A percentile compares a stretch with the other conserved stretches of the same genome.
These are phyloP conservation scores for Diabrotica undecimpunctata DNA, from an alignment of 1,140 invertebrate species.

Conservation along the genomic window DNA sequence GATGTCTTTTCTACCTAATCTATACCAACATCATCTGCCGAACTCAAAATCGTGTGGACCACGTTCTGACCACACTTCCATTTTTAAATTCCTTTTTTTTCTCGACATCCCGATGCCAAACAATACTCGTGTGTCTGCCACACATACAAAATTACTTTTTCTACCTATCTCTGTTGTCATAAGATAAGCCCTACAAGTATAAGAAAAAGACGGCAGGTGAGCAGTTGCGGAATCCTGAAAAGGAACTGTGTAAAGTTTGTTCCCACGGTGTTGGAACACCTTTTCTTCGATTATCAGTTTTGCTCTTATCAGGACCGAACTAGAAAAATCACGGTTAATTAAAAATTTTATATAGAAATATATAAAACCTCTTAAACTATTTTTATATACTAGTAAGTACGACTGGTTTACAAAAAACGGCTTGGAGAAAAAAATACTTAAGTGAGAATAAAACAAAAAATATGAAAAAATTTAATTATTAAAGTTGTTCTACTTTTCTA, in stretches of 20 bases:
- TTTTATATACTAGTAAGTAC: too few relatives aligned
- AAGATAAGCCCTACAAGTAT: conserved; percentile 2
- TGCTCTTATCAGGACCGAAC: neutral
- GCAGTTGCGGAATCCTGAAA: conserved; percentile 23
- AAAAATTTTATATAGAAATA: too few relatives aligned
- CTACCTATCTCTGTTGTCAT: conserved; percentile 8
- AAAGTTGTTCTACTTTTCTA: too few relatives aligned
- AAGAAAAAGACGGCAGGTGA: conserved; percentile 2
- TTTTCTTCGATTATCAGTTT: conserved; percentile 33
- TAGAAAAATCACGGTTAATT: too few relatives aligned
- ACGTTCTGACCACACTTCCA: conserved; percentile 27
- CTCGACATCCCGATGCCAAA: conserved; percentile 17
- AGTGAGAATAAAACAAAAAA: too few relatives aligned
- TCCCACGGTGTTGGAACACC: conserved; percentile 29
- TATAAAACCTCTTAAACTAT: too few relatives aligned
- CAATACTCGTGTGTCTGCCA: conserved; percentile 24
- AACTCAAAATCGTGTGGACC: conserved; percentile 16
- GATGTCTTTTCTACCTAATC: too few relatives aligned
- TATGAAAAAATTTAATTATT: too few relatives aligned
- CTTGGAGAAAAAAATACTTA: too few relatives aligned
- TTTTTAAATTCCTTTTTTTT: neutral
- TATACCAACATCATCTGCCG: neutral
- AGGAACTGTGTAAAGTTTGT: conserved; percentile 16
- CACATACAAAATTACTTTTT: conserved; percentile 24
- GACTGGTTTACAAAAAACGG: too few relatives aligned